These are phyloP conservation scores for Gortyna flavago DNA, from an alignment of 2,888 invertebrate species.

Conservation along the genomic window DNA sequence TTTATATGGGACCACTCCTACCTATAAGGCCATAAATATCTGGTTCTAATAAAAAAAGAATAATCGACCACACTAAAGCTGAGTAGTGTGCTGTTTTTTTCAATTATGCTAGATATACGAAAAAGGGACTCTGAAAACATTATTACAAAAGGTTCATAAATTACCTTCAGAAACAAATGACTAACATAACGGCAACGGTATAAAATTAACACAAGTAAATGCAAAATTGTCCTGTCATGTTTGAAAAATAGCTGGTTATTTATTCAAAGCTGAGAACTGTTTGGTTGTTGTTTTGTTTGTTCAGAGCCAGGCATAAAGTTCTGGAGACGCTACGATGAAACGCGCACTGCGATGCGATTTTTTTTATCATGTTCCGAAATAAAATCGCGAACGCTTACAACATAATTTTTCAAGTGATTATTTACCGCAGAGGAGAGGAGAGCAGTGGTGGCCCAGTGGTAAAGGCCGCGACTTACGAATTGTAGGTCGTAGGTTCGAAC, in stretches of 20 bases:
- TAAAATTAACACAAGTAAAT: constrained; percentile 30
- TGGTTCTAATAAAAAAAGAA: not conserved
- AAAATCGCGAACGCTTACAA: too few relatives aligned
- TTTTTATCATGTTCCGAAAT: too few relatives aligned
- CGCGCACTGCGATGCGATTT: too few relatives aligned
- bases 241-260: constrained; percentile 29
- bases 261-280: constrained; percentile 18
- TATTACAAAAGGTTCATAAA: not conserved
- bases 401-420: too few relatives aligned
- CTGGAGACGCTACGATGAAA: not conserved
- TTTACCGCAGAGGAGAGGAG: too few relatives aligned
- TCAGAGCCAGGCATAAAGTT: not conserved
- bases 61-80: not conserved
- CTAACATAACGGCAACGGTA: constrained; percentile 8
- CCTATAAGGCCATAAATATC: too few relatives aligned
- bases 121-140: not conserved
- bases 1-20: not conserved
- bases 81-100: not conserved
- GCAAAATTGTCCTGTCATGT: constrained; percentile 37
- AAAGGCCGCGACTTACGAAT: too few relatives aligned
- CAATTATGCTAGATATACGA: not conserved
- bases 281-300: constrained; percentile 9
- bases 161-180: constrained; percentile 9
- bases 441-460: too few relatives aligned
- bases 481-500: too few relatives aligned